Evolutionary conservation across 2,888 invertebrate genomes (phyloP).

Genomic region (Drosophila pseudotakahashii): DNA sequence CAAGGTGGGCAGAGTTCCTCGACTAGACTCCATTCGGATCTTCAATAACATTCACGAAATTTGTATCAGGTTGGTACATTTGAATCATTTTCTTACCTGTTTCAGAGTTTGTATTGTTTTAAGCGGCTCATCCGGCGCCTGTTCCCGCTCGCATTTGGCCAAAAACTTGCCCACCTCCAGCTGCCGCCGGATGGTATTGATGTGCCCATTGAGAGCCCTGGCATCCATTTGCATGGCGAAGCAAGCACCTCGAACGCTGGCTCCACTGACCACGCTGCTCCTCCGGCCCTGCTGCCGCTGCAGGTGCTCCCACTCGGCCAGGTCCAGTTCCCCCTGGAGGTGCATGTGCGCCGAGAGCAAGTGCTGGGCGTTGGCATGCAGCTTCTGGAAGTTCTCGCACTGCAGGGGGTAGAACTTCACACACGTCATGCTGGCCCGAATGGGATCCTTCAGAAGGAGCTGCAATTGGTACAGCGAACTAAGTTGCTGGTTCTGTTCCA

Average conservation of each 20-base stretch:
- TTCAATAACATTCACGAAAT: constrained; percentile 14
- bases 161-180: constrained; percentile 91
- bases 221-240: constrained; percentile 90
- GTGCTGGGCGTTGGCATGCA: constrained; percentile 85
- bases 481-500: constrained; percentile 88
- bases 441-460: constrained; percentile 89
- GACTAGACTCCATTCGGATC: constrained; percentile 74
- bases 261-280: constrained; percentile 54
- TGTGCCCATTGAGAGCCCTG: constrained; percentile 90
- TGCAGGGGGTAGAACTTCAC: constrained; percentile 90
- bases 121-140: constrained; percentile 28
- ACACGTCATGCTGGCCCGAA: constrained; percentile 92
- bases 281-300: constrained; percentile 74
- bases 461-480: constrained; percentile 91
- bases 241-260: constrained; percentile 33
- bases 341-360: constrained; percentile 87
- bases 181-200: constrained; percentile 92
- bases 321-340: constrained; percentile 87
- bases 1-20: constrained; percentile 87
- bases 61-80: not conserved
- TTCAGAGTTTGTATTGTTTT: constrained; percentile 76
- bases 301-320: constrained; percentile 86
- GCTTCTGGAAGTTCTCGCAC: constrained; percentile 86
- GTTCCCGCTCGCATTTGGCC: constrained; percentile 86
- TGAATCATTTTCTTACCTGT: constrained; percentile 54